Conservation (phyloP, 2,113 vertebrate genomes). For the Gopherus flavomarginatus region DNA sequence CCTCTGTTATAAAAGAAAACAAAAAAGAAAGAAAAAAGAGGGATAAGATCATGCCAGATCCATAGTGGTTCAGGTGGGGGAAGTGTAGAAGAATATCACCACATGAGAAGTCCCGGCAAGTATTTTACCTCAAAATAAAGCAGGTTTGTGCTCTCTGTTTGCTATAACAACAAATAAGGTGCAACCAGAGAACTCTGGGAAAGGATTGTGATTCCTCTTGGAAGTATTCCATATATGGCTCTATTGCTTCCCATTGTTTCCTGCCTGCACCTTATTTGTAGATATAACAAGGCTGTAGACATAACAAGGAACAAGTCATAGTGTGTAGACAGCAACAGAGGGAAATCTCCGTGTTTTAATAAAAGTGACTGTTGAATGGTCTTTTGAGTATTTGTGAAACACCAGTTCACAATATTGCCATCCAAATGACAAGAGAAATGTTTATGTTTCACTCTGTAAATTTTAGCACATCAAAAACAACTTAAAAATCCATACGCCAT, state of each 20-base stretch:
- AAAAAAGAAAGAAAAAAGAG: neutral
- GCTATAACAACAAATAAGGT: neutral
- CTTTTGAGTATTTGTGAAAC: neutral
- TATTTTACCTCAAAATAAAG: neutral
- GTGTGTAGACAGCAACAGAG: neutral
- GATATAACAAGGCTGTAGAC: neutral
- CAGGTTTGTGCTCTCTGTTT: neutral
- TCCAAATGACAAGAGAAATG: neutral
- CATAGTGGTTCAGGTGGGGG: neutral
- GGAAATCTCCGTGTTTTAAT: neutral
- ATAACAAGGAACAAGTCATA: neutral
- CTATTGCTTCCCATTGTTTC: neutral
- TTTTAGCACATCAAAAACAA: neutral
- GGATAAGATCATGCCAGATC: rapidly evolving
- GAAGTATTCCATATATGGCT: neutral
- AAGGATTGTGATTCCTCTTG: neutral
- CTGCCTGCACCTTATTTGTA: neutral
- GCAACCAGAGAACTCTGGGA: neutral
- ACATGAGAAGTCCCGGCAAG: neutral
- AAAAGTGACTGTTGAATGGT: neutral
- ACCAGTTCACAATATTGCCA: neutral
- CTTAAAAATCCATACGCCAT: neutral
- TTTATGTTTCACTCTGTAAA: neutral
- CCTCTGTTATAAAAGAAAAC: neutral
- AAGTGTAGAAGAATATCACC: neutral